Evolutionary conservation across 1,140 invertebrate species (phyloP), one percentile per base, ranked within the genome.

Genomic region (Arctopsyche grandis): DNA sequence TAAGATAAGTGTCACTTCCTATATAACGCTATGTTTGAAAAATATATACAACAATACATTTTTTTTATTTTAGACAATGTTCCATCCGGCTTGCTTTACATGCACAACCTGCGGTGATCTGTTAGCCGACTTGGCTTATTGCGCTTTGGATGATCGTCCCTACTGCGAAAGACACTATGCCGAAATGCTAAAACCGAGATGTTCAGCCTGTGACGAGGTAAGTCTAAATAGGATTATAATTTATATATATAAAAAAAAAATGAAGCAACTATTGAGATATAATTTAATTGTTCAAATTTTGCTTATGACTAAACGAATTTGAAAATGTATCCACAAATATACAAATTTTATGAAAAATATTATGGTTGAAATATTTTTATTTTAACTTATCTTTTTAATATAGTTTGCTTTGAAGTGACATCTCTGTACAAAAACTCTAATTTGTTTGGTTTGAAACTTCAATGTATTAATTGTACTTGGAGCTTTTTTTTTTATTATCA

Each of bases 121-220:
- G 29, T 91, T 98, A 26, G 96, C 98, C 69, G 97, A 98, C 87
- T 90, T 98, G 66, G 95, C 95, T 16, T 98, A 98, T 87, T 98
- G 97, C 85, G 93, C 95, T 60, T 91, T 95, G 85, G 94, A 97
- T 79, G 94, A 95, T 77, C 90, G 91, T 71, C 89, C 98, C 48
- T 98, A 94, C 86, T 98, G 97, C 87, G 96, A 97, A 85, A 90
- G 97, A 73, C 97, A 98, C 87, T 98, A 98, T 86, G 96, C 96
- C 14, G 96, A 98, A 87, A 91, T 95, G 84, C 89, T 98, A 82
- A 97, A 97, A 86, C 96, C 97, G 1, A 89, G 97, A 84, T 98
- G 97, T 86, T 91, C 95, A 46, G 95, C 95, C 80, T 98, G 97
- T 88, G 97, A 98, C 89, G 97, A 98, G 93, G 96, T 98, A 87